A percentile compares a stretch with the other conserved stretches of the same genome.
Evolutionary conservation across 2,888 invertebrate species (phyloP).

Genomic region (Apodemia hepburni): DNA sequence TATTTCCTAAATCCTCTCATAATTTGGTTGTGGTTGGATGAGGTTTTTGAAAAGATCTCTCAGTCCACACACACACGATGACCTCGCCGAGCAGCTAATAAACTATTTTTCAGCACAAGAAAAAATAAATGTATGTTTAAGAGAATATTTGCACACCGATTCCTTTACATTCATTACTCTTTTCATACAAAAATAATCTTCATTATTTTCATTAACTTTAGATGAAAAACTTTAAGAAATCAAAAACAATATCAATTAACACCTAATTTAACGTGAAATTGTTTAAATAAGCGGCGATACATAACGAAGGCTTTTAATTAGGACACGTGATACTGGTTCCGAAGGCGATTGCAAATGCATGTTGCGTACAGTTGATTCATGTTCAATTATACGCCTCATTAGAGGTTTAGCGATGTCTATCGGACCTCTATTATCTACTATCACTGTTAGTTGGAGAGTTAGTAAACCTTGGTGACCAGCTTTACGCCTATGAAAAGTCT

Average conservation of each 20-base stretch:
- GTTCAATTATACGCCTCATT: slow-evolving; percentile 26
- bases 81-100: too few relatives aligned
- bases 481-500: neutral
- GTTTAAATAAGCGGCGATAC: slow-evolving; percentile 2
- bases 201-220: too few relatives aligned
- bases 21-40: too few relatives aligned
- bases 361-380: slow-evolving; percentile 23
- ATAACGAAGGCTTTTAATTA: slow-evolving; percentile 14
- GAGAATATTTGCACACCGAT: too few relatives aligned
- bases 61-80: too few relatives aligned
- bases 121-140: too few relatives aligned
- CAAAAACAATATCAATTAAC: neutral
- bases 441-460: slow-evolving; percentile 13
- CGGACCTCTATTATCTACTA: slow-evolving; percentile 22
- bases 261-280: neutral
- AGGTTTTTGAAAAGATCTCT: too few relatives aligned
- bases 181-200: too few relatives aligned
- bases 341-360: slow-evolving; percentile 13
- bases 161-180: too few relatives aligned
- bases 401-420: slow-evolving; percentile 24
- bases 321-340: slow-evolving; percentile 12
- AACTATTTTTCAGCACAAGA: too few relatives aligned
- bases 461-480: neutral
- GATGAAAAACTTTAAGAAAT: neutral
- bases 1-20: too few relatives aligned